These are phyloP conservation scores for Pachyramphus minor DNA, from an alignment of 2,113 vertebrate species.

Conservation along the genomic window DNA sequence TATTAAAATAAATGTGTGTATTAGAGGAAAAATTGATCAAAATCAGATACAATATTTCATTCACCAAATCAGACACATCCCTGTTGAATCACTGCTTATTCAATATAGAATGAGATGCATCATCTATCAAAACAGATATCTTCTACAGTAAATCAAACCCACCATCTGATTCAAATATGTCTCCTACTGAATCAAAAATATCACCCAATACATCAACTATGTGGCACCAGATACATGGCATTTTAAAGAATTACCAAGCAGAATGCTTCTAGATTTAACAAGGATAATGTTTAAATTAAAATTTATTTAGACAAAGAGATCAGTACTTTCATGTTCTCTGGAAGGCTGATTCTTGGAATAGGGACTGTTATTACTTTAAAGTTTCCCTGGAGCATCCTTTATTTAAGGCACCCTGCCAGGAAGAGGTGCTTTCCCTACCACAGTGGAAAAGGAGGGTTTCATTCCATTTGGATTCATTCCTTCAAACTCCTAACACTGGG, in stretches of 20 bases:
- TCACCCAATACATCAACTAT: constrained; percentile 65
- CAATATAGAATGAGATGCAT: constrained; percentile 69
- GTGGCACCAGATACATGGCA: constrained; percentile 55
- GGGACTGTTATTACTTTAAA: not conserved
- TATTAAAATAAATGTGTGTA: constrained; percentile 76
- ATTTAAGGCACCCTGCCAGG: not conserved
- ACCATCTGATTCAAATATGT: constrained; percentile 61
- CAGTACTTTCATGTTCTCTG: not conserved
- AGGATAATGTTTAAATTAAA: constrained; percentile 47
- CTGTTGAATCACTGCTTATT: constrained; percentile 74
- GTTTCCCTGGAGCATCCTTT: not conserved
- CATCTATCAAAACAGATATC: constrained; percentile 73
- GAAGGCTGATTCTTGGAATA: not conserved
- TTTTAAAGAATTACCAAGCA: constrained; percentile 61
- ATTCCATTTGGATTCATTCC: not conserved
- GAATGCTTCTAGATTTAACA: constrained; percentile 20
- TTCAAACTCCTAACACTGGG: not conserved
- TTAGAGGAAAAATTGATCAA: constrained; percentile 74
- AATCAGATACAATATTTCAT: constrained; percentile 74
- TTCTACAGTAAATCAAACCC: constrained; percentile 71
- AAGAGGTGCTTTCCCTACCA: not conserved
- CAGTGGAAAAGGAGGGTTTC: not conserved
- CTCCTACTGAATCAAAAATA: constrained; percentile 69
- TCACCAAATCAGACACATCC: constrained; percentile 72
- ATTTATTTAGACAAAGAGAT: constrained; percentile 53